Conservation (phyloP, 30 jellyfish, hydroid and myxozoan species). For the Nemopilema nomurai region DNA sequence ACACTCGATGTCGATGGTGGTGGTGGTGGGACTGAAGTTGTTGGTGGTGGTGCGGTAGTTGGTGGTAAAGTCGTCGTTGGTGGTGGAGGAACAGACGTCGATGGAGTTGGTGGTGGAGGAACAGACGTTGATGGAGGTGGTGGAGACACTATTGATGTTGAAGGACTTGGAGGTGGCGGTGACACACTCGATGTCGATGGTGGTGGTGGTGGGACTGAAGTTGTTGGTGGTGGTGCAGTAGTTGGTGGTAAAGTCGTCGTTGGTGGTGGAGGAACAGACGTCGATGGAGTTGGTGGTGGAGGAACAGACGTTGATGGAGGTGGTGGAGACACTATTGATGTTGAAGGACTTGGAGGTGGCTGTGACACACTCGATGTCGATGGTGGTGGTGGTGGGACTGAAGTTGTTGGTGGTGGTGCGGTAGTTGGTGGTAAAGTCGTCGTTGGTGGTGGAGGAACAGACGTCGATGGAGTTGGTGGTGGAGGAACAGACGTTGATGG, state of each 20-base stretch:
- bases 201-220: background rate
- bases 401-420: slow-evolving; percentile 19
- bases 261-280: slow-evolving; percentile 27
- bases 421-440: slow-evolving; percentile 17
- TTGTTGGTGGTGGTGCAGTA: slow-evolving; percentile 5
- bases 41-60: slow-evolving; percentile 13
- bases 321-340: slow-evolving; percentile 18
- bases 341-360: background rate
- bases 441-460: slow-evolving; percentile 6
- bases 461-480: slow-evolving; percentile 32
- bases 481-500: slow-evolving; percentile 17
- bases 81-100: slow-evolving; percentile 12
- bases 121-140: background rate
- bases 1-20: slow-evolving; percentile 1
- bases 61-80: slow-evolving; percentile 34
- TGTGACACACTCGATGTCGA: slow-evolving; percentile 5
- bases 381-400: slow-evolving; percentile 18
- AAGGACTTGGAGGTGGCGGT: slow-evolving; percentile 17
- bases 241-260: slow-evolving; percentile 13
- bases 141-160: background rate
- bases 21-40: slow-evolving; percentile 15
- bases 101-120: slow-evolving; percentile 9
- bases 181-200: slow-evolving; percentile 6
- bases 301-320: slow-evolving; percentile 13
- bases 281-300: slow-evolving; percentile 34